These are phyloP conservation scores for Cryptus armator DNA, from an alignment of 2,888 invertebrate genomes.

Conservation along the genomic window DNA sequence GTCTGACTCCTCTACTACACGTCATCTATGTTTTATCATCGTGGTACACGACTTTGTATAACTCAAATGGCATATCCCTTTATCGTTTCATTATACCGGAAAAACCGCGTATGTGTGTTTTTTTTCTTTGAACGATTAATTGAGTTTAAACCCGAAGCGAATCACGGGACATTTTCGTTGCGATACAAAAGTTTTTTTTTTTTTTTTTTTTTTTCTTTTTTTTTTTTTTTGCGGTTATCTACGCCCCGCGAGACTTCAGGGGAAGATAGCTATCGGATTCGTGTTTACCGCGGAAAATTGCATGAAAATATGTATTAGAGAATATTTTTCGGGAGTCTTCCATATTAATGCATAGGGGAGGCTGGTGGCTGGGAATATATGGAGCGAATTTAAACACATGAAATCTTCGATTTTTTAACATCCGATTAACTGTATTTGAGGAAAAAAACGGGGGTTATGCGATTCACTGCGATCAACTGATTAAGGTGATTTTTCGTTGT, in stretches of 20 bases:
- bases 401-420: no score
- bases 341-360: no score
- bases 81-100: neutral
- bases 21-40: constrained; percentile 20
- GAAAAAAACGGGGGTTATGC: neutral
- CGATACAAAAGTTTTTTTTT: neutral
- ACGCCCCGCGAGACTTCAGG: no score
- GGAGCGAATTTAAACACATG: no score
- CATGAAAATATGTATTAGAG: no score
- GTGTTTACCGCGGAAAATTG: no score
- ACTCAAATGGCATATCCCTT: constrained; percentile 23
- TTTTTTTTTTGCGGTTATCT: neutral
- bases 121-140: neutral
- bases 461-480: no score
- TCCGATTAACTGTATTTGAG: neutral
- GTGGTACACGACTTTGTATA: constrained; percentile 10
- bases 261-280: no score
- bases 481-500: no score
- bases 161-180: neutral
- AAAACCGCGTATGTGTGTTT: neutral
- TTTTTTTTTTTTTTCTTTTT: neutral
- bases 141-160: neutral
- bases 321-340: no score
- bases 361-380: no score
- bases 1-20: constrained; percentile 48